Percentiles rank a stretch among this genome's conserved stretches.
phyloP scores from a whole-genome alignment of 2,797 vertebrate genomes.

The Hyperoplus lanceolatus region DNA sequence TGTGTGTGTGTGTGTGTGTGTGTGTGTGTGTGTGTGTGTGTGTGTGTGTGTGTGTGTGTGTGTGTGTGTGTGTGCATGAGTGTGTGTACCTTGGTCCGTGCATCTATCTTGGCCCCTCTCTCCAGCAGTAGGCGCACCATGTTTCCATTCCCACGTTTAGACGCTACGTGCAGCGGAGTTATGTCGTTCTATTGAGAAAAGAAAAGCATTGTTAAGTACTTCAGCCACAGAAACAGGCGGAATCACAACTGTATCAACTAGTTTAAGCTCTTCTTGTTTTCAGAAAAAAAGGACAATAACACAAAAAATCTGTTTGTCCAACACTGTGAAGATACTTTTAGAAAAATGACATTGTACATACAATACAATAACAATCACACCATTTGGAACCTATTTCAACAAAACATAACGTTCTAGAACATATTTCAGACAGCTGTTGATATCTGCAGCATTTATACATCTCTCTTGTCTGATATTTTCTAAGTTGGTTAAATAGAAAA shows the following conservation, averaged over 20 bases:
- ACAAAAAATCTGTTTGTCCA: background rate
- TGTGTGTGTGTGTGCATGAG: constrained; percentile 43
- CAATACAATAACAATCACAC: background rate
- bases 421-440: background rate
- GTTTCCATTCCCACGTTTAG: constrained; percentile 96
- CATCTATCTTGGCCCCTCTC: constrained; percentile 95
- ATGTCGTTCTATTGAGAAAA: constrained; percentile 92
- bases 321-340: background rate
- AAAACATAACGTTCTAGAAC: background rate
- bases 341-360: background rate
- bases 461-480: background rate
- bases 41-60: too few species aligned
- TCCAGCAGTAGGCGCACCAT: constrained; percentile 97
- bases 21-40: too few species aligned
- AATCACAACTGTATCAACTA: background rate
- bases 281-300: background rate
- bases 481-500: background rate
- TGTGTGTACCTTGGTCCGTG: constrained; percentile 93
- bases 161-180: constrained; percentile 95
- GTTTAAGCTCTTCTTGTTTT: background rate
- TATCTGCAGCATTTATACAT: background rate
- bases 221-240: background rate
- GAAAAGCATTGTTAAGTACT: background rate
- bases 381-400: background rate
- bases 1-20: too few species aligned